Evolutionary conservation across 2,113 vertebrate genomes (phyloP).

Genomic region (Aspiorhynchus laticeps): DNA sequence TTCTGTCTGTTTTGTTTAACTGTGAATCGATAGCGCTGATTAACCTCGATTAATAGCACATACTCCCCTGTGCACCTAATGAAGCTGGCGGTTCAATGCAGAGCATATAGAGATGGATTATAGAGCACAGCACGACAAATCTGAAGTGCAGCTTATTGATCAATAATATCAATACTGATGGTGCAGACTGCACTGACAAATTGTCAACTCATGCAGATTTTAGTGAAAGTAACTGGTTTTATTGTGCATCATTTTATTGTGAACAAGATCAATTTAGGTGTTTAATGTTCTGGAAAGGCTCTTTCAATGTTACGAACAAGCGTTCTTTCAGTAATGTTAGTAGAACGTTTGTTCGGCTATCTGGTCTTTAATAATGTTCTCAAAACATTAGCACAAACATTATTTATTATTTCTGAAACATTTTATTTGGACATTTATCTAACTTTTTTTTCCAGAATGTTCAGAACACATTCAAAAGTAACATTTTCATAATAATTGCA

Average conservation of each 20-base stretch:
- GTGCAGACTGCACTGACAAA: neutral
- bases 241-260: neutral
- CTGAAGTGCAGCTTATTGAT: neutral
- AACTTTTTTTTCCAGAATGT: too few species aligned
- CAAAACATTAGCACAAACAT: too few species aligned
- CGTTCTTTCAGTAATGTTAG: too few species aligned
- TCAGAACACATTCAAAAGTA: too few species aligned
- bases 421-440: too few species aligned
- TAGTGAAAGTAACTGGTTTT: neutral
- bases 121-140: neutral
- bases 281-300: neutral
- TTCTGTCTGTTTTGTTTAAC: constrained; percentile 11
- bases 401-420: too few species aligned
- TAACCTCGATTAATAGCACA: constrained; percentile 9
- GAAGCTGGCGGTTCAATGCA: neutral
- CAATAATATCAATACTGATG: neutral
- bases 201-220: neutral
- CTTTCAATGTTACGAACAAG: too few species aligned
- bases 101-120: neutral
- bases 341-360: too few species aligned
- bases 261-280: neutral
- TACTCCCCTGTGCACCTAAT: neutral
- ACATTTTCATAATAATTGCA: too few species aligned
- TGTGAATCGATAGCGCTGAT: neutral
- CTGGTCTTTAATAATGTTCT: too few species aligned